Evolutionary conservation across 2,888 invertebrate genomes (phyloP).

Genomic region (Amaurobius ferox): DNA sequence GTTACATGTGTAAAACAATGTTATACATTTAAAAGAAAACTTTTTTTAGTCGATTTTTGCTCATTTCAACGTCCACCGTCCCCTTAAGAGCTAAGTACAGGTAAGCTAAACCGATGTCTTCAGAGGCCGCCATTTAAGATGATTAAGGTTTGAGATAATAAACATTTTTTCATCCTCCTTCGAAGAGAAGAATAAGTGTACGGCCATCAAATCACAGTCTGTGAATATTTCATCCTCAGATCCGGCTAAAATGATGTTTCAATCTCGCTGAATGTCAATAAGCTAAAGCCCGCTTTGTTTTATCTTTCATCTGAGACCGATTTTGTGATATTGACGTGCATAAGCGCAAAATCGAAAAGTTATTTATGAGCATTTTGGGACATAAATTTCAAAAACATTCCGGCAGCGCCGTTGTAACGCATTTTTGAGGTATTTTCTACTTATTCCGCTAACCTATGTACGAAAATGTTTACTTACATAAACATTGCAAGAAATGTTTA

Average conservation of each 20-base stretch:
- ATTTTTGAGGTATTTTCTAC: too few relatives aligned
- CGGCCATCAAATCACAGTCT: conserved; percentile 6
- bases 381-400: too few relatives aligned
- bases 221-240: conserved; percentile 47
- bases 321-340: neutral
- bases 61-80: too few relatives aligned
- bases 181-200: conserved; percentile 31
- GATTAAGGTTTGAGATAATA: conserved; percentile 15
- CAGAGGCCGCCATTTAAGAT: conserved; percentile 38
- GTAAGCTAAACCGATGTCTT: too few relatives aligned
- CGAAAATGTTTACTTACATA: too few relatives aligned
- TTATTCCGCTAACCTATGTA: too few relatives aligned
- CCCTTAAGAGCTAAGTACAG: too few relatives aligned
- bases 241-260: conserved; percentile 15
- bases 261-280: conserved; percentile 13
- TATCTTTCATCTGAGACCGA: neutral
- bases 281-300: conserved; percentile 4
- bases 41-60: too few relatives aligned
- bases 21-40: too few relatives aligned
- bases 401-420: too few relatives aligned
- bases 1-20: too few relatives aligned
- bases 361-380: neutral
- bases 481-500: too few relatives aligned
- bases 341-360: neutral
- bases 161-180: conserved; percentile 17